A percentile compares a stretch with the other conserved stretches of the same genome.
Conservation (phyloP, 2,888 invertebrate species). For the Hylaea fasciaria region DNA sequence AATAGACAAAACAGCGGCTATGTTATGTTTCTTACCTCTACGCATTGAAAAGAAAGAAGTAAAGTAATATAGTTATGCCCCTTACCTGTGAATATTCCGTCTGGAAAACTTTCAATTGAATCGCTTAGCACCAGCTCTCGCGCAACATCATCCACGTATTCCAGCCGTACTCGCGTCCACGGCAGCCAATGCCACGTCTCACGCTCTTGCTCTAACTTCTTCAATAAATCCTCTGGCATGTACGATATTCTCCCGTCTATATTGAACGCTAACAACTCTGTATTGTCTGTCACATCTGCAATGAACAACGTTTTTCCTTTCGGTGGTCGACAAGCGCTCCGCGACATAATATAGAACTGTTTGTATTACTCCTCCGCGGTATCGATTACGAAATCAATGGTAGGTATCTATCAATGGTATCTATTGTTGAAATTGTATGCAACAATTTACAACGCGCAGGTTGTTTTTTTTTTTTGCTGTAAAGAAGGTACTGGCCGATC, state of each 20-base stretch:
- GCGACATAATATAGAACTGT: neutral
- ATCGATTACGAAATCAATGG: slow-evolving; percentile 24
- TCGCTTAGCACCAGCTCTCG: slow-evolving; percentile 51
- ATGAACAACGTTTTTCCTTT: slow-evolving; percentile 30
- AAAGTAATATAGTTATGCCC: too few relatives aligned
- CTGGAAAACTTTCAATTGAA: slow-evolving; percentile 86
- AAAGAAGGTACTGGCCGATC: too few relatives aligned
- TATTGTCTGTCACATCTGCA: slow-evolving; percentile 58
- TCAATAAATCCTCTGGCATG: slow-evolving; percentile 62
- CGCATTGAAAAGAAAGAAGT: too few relatives aligned
- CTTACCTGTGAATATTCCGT: slow-evolving; percentile 72
- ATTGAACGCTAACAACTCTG: slow-evolving; percentile 46
- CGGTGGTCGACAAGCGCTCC: slow-evolving; percentile 1
- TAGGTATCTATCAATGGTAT: slow-evolving; percentile 4
- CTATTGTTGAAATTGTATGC: slow-evolving; percentile 28
- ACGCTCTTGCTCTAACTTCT: slow-evolving; percentile 60
- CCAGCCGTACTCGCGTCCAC: slow-evolving; percentile 70
- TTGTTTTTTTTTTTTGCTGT: neutral
- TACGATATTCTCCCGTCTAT: slow-evolving; percentile 64
- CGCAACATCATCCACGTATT: slow-evolving; percentile 58
- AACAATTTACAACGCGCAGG: neutral
- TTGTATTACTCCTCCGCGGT: slow-evolving; percentile 14
- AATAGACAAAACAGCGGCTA: too few relatives aligned
- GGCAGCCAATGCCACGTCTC: slow-evolving; percentile 77
- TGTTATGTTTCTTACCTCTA: too few relatives aligned